Conservation (phyloP, 2,888 invertebrate species). For the Nymphalis c-album region DNA sequence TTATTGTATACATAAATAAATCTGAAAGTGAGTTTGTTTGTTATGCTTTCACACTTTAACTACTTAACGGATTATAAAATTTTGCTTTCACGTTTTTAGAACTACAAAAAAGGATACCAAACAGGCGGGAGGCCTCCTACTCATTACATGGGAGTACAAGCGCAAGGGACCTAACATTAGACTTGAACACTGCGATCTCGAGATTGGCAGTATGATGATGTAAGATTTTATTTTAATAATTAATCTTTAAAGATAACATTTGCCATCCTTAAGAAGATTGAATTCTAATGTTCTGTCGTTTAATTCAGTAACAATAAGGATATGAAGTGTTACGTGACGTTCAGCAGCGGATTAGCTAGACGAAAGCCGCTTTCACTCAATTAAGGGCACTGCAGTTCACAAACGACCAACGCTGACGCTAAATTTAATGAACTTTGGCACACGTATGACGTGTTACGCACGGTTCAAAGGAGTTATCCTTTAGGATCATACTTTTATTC, state of each 20-base stretch:
- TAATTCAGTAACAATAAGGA: slow-evolving; percentile 21
- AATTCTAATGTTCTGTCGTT: slow-evolving; percentile 4
- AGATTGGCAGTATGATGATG: too few species aligned
- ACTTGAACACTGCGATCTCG: too few species aligned
- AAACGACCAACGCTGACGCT: slow-evolving; percentile 15
- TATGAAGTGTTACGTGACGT: slow-evolving; percentile 30
- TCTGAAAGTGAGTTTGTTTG: too few species aligned
- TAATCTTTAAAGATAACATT: neutral
- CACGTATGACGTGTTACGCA: slow-evolving; percentile 15
- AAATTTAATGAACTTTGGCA: slow-evolving; percentile 27
- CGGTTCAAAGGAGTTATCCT: neutral
- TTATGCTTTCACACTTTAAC: too few species aligned
- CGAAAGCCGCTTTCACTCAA: slow-evolving; percentile 40
- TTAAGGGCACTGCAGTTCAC: slow-evolving; percentile 34
- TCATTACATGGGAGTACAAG: too few species aligned
- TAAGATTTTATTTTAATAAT: too few species aligned
- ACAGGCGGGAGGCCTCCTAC: too few species aligned
- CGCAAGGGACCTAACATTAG: too few species aligned
- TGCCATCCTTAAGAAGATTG: slow-evolving; percentile 6
- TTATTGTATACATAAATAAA: too few species aligned
- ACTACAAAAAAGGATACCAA: too few species aligned
- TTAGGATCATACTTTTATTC: neutral
- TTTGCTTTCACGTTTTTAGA: too few species aligned
- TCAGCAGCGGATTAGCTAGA: slow-evolving; percentile 33
- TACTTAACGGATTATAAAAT: too few species aligned